Conservation (phyloP, 2,888 invertebrate species). For the Athalia cordata region DNA sequence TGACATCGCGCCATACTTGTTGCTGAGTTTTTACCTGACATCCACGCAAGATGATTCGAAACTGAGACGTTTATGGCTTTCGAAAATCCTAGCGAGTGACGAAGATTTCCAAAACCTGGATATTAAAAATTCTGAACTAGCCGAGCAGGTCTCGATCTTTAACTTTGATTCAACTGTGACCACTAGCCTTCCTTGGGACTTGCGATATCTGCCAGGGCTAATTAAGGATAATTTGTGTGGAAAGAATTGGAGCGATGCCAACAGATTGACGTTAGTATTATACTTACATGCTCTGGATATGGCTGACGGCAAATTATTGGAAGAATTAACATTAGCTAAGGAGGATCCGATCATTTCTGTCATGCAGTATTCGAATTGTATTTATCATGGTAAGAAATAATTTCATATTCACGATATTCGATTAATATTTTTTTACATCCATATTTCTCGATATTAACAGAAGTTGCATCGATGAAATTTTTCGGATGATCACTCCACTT, state of each 20-base stretch:
- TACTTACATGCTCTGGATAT: constrained; percentile 71
- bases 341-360: constrained; percentile 70
- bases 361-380: constrained; percentile 75
- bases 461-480: no score
- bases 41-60: constrained; percentile 69
- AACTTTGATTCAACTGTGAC: constrained; percentile 27
- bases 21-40: constrained; percentile 72
- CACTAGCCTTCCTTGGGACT: constrained; percentile 60
- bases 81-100: constrained; percentile 47
- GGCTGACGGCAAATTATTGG: constrained; percentile 48
- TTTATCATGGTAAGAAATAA: constrained; percentile 63
- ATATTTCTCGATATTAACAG: background rate
- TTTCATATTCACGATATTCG: background rate
- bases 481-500: no score
- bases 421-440: constrained; percentile 5
- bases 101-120: constrained; percentile 44
- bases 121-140: constrained; percentile 52
- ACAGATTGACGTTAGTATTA: constrained; percentile 74
- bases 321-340: constrained; percentile 58
- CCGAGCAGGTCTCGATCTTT: constrained; percentile 52
- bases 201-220: constrained; percentile 51
- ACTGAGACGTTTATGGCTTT: constrained; percentile 65
- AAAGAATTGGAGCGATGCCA: constrained; percentile 60
- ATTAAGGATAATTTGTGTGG: constrained; percentile 47
- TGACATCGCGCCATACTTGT: constrained; percentile 63